Conservation (phyloP, 2,888 invertebrate species). For the Morpho deidamia region DNA sequence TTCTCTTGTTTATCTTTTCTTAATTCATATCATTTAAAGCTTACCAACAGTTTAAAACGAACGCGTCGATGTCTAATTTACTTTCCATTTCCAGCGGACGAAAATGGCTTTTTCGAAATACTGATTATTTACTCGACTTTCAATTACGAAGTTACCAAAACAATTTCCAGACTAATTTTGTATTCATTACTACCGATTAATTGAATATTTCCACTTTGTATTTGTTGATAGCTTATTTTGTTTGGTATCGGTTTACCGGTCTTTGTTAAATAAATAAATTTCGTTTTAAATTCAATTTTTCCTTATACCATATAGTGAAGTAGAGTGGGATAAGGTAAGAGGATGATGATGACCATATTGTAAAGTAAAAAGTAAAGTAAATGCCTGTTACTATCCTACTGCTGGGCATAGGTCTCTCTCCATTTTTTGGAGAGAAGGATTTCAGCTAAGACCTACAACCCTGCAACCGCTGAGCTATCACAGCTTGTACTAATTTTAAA, state of each 20-base stretch:
- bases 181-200: slow-evolving; percentile 22
- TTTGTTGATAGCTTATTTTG: slow-evolving; percentile 19
- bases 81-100: slow-evolving; percentile 15
- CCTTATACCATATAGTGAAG: no score
- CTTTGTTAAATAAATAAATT: background rate
- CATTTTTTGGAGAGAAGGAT: no score
- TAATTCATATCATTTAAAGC: slow-evolving; percentile 6
- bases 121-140: slow-evolving; percentile 25
- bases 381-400: no score
- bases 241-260: slow-evolving; percentile 5
- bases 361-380: no score
- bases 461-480: no score
- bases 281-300: no score
- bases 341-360: no score
- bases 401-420: no score
- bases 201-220: slow-evolving; percentile 22
- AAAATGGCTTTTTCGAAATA: slow-evolving; percentile 25
- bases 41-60: slow-evolving; percentile 1
- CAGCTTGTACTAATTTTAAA: no score
- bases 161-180: slow-evolving; percentile 26
- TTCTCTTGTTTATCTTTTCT: no score
- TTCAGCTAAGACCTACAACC: no score
- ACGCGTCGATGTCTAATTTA: slow-evolving; percentile 17
- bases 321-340: no score
- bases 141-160: slow-evolving; percentile 22